Evolutionary conservation across 2,113 vertebrate species (phyloP), one percentile per base, ranked within the genome.

Genomic region (Rafetus swinhoei): DNA sequence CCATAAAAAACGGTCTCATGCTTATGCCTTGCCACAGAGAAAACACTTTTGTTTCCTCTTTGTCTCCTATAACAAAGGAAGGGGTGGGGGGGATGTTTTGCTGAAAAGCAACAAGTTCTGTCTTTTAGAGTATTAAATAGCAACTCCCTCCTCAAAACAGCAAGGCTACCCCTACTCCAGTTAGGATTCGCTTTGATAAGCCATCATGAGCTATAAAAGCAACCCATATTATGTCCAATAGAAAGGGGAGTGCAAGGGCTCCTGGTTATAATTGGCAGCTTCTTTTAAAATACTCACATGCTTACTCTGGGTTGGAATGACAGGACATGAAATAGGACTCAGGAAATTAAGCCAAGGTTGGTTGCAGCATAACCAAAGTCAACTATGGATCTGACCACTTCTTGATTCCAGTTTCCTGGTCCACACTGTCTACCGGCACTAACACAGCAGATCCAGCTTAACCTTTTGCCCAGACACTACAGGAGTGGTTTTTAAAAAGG

Each of bases 11-110:
- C 86, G 91, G 97, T 92, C 96, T 95, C 96, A 95, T 97, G 97
- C 97, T 97, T 96, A 95, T 8, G 96, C 97, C 95, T 97, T 97
- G 97, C 97, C 95, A 94, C 92, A 92, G 9, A 94, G 94, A 98
- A 97, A 97, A 98, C 97, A 98, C 97, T 98, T 98, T 97, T 97
- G 97, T 98, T 97, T 97, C 93, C 94, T 96, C 94, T 94, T 98
- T 98, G 98, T 98, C 98, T 98, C 97, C 97, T 95, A 95, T 90
- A 98, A 98, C 97, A 98, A 98, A 98, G 97, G 97, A 96, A 96
- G 91, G 96, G 90, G 79, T 57, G 45, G 82, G 60, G 94, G 96
- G 97, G 96, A 91, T 86, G 97, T 96, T 97, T 97, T 97, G 96
- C 93, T 94, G 95, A 98, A 98, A 98, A 98, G 97, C 98, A 98